phyloP scores from a whole-genome alignment of 1,140 invertebrate genomes.

The Periplaneta americana region DNA sequence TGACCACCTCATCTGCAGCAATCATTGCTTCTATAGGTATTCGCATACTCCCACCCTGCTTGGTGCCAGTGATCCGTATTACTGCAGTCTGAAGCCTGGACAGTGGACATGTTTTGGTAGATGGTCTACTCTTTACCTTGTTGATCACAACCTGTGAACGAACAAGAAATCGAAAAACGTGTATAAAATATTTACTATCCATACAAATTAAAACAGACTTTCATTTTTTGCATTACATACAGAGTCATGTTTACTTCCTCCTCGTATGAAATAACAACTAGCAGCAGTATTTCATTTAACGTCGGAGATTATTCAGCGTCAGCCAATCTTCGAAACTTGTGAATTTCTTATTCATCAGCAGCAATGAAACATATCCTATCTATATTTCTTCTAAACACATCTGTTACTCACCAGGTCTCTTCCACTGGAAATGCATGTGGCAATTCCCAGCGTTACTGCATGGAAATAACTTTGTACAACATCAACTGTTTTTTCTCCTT shows the following conservation, averaged over 20 bases:
- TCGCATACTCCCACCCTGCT: neutral
- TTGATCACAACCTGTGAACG: neutral
- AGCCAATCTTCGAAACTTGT: too few relatives aligned
- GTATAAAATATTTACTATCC: neutral
- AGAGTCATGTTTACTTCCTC: too few relatives aligned
- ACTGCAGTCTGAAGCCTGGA: too few relatives aligned
- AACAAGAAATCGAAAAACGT: neutral
- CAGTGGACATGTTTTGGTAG: neutral
- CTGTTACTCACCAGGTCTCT: conserved; percentile 20
- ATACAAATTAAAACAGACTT: too few relatives aligned
- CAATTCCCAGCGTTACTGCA: conserved; percentile 40
- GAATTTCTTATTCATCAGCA: too few relatives aligned
- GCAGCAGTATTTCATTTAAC: too few relatives aligned
- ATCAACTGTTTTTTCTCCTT: conserved; percentile 34
- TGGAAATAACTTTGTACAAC: conserved; percentile 49
- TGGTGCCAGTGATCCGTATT: too few relatives aligned
- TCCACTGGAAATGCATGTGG: conserved; percentile 19
- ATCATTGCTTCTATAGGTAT: conserved; percentile 11
- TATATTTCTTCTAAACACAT: too few relatives aligned
- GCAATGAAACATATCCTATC: too few relatives aligned
- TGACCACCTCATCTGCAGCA: conserved; percentile 29
- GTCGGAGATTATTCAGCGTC: too few relatives aligned
- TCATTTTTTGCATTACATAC: too few relatives aligned
- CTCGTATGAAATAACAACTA: too few relatives aligned
- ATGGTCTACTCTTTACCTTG: neutral